Conservation (phyloP, 2,797 vertebrate species). For the Eulemur rubriventer region DNA sequence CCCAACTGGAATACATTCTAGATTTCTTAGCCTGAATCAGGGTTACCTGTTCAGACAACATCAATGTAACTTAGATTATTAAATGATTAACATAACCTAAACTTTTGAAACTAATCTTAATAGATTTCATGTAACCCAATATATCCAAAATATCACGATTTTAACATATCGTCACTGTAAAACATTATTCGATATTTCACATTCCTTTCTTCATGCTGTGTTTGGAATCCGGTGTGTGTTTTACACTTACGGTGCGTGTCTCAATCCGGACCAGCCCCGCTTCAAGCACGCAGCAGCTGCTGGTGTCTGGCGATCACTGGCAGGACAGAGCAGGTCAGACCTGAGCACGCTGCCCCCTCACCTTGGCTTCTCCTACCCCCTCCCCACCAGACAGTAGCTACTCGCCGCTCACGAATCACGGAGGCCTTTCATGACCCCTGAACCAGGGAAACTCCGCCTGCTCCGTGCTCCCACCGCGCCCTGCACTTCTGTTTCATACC, state of each 20-base stretch:
- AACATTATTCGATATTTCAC: background rate
- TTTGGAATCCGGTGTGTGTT: background rate
- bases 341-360: background rate
- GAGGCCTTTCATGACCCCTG: background rate
- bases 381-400: background rate
- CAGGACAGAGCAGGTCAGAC: too few relatives aligned
- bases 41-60: background rate
- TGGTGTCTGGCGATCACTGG: background rate
- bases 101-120: too few relatives aligned
- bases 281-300: background rate
- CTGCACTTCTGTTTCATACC: background rate
- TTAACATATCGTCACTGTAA: background rate
- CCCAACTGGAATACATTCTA: background rate
- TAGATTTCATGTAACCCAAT: background rate
- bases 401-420: background rate
- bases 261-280: background rate
- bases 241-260: background rate
- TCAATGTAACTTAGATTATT: conserved; percentile 18
- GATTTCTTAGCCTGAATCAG: background rate
- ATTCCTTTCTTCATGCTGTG: background rate
- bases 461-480: background rate
- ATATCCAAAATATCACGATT: background rate
- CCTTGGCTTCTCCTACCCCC: background rate
- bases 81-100: background rate
- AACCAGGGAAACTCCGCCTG: background rate